Percentiles rank a stretch among this genome's conserved stretches.
Evolutionary conservation across 1,140 invertebrate species (phyloP).

Genomic region (fruit fly (Drosophila melanogaster)): DNA sequence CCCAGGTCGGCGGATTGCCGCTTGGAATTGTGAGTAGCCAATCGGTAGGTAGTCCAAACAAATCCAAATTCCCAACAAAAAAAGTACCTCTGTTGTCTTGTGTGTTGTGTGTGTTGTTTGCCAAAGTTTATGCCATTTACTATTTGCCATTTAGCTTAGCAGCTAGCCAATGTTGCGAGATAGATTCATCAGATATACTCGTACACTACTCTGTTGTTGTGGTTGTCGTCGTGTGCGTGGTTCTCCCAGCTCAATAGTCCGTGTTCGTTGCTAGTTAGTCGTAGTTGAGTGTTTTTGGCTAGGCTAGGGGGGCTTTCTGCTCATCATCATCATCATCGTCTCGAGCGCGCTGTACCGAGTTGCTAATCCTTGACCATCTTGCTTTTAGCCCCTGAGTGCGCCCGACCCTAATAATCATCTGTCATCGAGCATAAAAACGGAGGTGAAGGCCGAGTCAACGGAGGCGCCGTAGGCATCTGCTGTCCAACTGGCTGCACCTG

Average conservation of each 20-base stretch:
- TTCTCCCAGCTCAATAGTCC: conserved; percentile 49
- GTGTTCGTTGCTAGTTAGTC: conserved; percentile 50
- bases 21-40: conserved; percentile 85
- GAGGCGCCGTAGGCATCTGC: conserved; percentile 74
- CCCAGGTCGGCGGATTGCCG: conserved; percentile 81
- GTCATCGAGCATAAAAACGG: conserved; percentile 73
- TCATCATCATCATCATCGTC: background rate
- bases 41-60: conserved; percentile 82
- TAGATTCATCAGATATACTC: conserved; percentile 6
- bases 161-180: conserved; percentile 8
- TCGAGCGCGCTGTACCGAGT: background rate
- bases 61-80: background rate
- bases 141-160: conserved; percentile 29
- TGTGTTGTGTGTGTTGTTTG: conserved; percentile 54
- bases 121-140: conserved; percentile 33
- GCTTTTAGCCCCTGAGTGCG: conserved; percentile 83
- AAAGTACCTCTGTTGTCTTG: conserved; percentile 62
- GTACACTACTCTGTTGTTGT: conserved; percentile 17
- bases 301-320: conserved; percentile 66
- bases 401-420: conserved; percentile 84
- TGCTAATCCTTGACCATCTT: conserved; percentile 60
- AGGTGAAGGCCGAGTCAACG: conserved; percentile 82
- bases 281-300: conserved; percentile 64
- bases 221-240: conserved; percentile 60
- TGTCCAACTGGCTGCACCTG: conserved; percentile 19